phyloP scores from a whole-genome alignment of 2,888 invertebrate genomes.

The Hypselothyrea guttata region DNA sequence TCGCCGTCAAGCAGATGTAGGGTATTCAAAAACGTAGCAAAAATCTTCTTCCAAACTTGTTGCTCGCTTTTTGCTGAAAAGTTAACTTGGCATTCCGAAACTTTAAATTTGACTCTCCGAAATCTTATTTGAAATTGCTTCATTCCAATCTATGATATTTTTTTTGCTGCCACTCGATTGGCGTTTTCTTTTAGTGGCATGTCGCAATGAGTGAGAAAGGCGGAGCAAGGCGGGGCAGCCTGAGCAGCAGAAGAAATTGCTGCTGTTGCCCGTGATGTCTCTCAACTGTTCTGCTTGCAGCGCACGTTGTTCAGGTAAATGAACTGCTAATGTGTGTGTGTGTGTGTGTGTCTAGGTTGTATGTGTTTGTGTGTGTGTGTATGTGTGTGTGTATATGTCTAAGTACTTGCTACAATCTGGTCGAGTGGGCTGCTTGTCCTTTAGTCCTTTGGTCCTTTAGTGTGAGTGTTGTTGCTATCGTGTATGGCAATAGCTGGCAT shows the following conservation, averaged over 20 bases:
- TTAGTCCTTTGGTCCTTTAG: conserved; percentile 38
- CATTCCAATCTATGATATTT: conserved; percentile 7
- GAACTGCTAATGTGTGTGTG: conserved; percentile 55
- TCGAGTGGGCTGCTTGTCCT: conserved; percentile 36
- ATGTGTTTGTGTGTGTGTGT: conserved; percentile 11
- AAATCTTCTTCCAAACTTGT: too few species aligned
- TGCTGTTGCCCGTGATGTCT: conserved; percentile 13
- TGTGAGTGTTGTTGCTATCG: conserved; percentile 41
- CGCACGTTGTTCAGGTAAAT: conserved; percentile 70
- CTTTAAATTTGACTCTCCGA: too few species aligned
- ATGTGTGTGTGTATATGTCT: conserved; percentile 17
- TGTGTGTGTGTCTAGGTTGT: conserved; percentile 15
- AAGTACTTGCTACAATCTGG: conserved; percentile 37
- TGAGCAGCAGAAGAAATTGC: conserved; percentile 6
- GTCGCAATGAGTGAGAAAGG: conserved; percentile 9
- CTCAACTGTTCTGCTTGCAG: conserved; percentile 42
- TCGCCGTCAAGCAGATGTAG: too few species aligned
- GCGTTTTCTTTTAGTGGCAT: conserved; percentile 62
- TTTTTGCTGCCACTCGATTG: conserved; percentile 53
- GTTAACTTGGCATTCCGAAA: too few species aligned
- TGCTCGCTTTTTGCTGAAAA: too few species aligned
- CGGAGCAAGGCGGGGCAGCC: conserved; percentile 1
- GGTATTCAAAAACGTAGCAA: too few species aligned
- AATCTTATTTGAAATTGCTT: conserved; percentile 6
- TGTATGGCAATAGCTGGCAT: conserved; percentile 35